These are phyloP conservation scores for Myopa tessellatipennis DNA, from an alignment of 2,888 invertebrate species.

Conservation along the genomic window DNA sequence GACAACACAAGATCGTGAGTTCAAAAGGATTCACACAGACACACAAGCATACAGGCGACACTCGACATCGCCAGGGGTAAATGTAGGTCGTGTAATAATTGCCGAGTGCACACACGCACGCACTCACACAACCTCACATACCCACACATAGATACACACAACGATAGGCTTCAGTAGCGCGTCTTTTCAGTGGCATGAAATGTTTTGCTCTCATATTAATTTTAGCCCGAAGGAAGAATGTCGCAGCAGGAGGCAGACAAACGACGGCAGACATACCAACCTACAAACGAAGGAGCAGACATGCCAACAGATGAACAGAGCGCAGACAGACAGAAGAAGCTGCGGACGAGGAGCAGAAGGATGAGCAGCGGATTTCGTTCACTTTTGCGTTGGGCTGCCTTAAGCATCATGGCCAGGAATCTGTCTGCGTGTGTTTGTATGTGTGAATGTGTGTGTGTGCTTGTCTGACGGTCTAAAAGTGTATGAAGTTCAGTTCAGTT, in stretches of 20 bases:
- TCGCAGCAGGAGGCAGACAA: neutral
- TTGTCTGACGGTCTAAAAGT: neutral
- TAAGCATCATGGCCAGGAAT: neutral
- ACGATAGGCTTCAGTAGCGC: neutral
- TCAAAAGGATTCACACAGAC: no score
- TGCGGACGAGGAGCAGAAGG: neutral
- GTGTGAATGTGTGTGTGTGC: neutral
- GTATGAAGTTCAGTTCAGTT: no score
- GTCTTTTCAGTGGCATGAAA: constrained; percentile 2
- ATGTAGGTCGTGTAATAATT: constrained; percentile 11
- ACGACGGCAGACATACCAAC: neutral
- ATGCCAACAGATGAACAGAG: neutral
- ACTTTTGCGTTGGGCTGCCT: neutral
- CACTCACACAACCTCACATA: neutral
- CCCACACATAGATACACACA: neutral
- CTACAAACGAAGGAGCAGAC: neutral
- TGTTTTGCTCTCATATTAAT: constrained; percentile 13
- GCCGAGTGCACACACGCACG: neutral
- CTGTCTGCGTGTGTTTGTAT: neutral
- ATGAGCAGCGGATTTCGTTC: neutral
- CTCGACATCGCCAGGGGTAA: neutral
- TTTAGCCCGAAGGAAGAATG: neutral
- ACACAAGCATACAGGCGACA: neutral
- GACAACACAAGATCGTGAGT: no score
- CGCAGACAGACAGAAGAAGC: neutral